phyloP scores from a whole-genome alignment of 2,888 invertebrate genomes.

The Toxonevra muliebris region DNA sequence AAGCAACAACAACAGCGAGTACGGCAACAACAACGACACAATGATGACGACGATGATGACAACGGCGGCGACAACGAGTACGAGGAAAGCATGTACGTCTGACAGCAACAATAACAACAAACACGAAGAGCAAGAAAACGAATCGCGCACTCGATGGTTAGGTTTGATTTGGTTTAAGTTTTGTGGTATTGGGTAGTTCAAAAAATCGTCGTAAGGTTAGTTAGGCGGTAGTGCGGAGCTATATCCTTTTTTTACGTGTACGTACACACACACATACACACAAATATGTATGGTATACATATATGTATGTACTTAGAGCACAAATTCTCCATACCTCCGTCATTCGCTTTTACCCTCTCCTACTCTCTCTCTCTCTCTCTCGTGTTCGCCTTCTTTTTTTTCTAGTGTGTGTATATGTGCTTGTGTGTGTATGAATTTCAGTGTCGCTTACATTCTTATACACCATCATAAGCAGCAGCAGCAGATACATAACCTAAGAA shows the following conservation, averaged over 20 bases:
- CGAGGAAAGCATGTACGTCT: not conserved
- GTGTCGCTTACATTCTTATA: constrained; percentile 15
- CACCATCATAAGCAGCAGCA: constrained; percentile 19
- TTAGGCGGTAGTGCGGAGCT: no score
- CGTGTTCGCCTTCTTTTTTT: not conserved
- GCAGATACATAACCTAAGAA: constrained; percentile 46
- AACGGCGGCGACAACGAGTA: not conserved
- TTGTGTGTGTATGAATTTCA: not conserved
- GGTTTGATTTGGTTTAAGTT: no score
- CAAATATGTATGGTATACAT: constrained; percentile 7
- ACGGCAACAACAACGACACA: constrained; percentile 10
- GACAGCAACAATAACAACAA: not conserved
- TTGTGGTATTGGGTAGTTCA: not conserved
- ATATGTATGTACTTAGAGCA: no score
- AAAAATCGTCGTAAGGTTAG: not conserved
- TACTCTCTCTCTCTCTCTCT: constrained; percentile 29
- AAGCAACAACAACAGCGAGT: constrained; percentile 26
- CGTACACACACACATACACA: no score
- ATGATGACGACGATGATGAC: constrained; percentile 8
- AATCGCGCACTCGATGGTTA: no score
- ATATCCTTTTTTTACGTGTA: no score
- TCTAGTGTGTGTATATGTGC: constrained; percentile 9
- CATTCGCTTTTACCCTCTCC: no score
- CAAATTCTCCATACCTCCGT: no score
- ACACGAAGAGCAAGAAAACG: not conserved